Evolutionary conservation across 2,113 vertebrate genomes (phyloP).

Genomic region (Mustela lutreola): DNA sequence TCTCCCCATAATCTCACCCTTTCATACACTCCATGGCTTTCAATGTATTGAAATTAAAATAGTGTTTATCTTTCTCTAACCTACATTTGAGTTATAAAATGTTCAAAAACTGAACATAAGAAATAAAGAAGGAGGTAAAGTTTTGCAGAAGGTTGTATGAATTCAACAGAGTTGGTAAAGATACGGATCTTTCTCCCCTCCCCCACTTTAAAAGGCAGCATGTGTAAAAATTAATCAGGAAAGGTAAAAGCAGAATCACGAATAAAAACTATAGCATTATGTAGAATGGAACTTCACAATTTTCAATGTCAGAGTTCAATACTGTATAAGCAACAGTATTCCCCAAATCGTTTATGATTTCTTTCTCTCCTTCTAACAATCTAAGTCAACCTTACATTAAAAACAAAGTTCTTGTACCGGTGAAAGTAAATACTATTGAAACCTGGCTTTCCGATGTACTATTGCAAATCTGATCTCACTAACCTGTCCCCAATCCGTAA

Average conservation of each 20-base stretch:
- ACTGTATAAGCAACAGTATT: neutral
- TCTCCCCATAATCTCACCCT: neutral
- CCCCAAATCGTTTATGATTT: neutral
- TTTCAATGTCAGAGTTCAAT: neutral
- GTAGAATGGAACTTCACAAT: neutral
- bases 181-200: rapidly evolving
- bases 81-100: slow-evolving; percentile 25
- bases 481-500: neutral
- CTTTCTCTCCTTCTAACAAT: neutral
- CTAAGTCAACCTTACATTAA: neutral
- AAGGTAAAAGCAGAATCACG: neutral
- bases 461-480: neutral
- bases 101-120: neutral
- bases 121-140: neutral
- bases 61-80: neutral
- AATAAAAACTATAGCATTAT: neutral
- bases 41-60: slow-evolving; percentile 50
- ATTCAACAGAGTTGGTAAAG: neutral
- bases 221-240: neutral
- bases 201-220: neutral
- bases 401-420: neutral
- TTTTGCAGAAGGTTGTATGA: neutral
- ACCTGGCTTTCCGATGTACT: neutral
- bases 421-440: neutral
- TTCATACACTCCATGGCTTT: neutral